phyloP scores from a whole-genome alignment of 2,888 invertebrate genomes.

The Stegophylla sp. region DNA sequence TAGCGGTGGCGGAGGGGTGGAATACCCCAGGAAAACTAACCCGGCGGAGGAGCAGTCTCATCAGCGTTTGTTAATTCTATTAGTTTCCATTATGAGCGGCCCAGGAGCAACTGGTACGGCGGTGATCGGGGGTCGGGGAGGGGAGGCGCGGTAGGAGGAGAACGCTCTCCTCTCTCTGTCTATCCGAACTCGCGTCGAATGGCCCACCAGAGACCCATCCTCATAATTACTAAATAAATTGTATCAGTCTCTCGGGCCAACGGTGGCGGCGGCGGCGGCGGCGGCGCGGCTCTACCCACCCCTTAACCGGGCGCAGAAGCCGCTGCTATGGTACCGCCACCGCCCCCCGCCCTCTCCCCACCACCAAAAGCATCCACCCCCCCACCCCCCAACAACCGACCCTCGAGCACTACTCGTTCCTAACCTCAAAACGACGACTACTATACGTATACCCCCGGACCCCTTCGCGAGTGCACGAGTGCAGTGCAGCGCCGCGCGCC shows the following conservation, averaged over 20 bases:
- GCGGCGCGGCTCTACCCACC: background rate
- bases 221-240: conserved; percentile 62
- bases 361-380: too few relatives aligned
- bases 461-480: too few relatives aligned
- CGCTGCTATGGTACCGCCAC: background rate
- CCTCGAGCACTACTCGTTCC: conserved; percentile 33
- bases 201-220: conserved; percentile 61
- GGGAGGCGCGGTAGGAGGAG: too few relatives aligned
- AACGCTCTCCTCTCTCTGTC: conserved; percentile 20
- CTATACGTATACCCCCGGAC: too few relatives aligned
- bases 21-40: conserved; percentile 49
- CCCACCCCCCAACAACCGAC: too few relatives aligned
- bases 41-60: conserved; percentile 57
- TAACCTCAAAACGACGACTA: conserved; percentile 56
- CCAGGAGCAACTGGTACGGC: conserved; percentile 33
- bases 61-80: conserved; percentile 61
- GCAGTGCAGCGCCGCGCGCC: too few relatives aligned
- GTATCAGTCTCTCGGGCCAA: conserved; percentile 60
- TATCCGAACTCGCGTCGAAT: conserved; percentile 60
- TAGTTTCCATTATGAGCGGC: conserved; percentile 60
- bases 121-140: background rate
- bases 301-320: conserved; percentile 6
- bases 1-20: background rate
- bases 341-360: too few relatives aligned
- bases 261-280: conserved; percentile 4